These are phyloP conservation scores for Agrypnia vestita DNA, from an alignment of 1,140 invertebrate species.

Conservation along the genomic window DNA sequence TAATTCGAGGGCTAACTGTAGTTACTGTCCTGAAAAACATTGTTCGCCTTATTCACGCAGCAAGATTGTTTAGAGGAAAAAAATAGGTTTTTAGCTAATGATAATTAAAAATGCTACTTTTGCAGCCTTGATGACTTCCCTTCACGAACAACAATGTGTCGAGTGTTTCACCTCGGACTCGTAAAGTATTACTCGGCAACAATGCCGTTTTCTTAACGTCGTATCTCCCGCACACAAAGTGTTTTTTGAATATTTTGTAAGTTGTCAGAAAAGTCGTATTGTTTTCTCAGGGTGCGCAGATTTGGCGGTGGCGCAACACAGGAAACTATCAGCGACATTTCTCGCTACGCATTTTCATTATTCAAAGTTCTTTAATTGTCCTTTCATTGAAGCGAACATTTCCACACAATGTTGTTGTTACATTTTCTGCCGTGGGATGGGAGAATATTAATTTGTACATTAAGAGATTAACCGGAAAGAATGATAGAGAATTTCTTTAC, in stretches of 20 bases:
- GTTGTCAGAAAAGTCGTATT: constrained; percentile 29
- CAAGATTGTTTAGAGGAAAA: no score
- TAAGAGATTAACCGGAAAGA: no score
- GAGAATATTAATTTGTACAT: no score
- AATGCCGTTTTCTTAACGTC: constrained; percentile 4
- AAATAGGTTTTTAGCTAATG: no score
- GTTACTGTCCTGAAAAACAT: no score
- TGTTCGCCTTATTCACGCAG: no score
- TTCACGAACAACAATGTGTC: constrained; percentile 16
- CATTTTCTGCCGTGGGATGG: no score
- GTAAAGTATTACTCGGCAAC: constrained; percentile 1
- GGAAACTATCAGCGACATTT: constrained; percentile 9
- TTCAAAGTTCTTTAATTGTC: background rate
- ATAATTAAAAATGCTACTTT: background rate
- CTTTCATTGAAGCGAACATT: no score
- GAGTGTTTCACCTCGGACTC: background rate
- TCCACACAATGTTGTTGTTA: no score
- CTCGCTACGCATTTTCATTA: background rate
- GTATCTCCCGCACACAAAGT: background rate
- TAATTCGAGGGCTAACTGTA: no score
- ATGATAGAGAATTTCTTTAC: no score
- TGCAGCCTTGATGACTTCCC: constrained; percentile 29
- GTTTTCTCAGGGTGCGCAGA: constrained; percentile 22
- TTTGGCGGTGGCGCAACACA: constrained; percentile 12
- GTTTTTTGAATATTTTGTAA: background rate